These are phyloP conservation scores for Phyllostomus hastatus DNA, from an alignment of 2,113 vertebrate species.

Conservation along the genomic window DNA sequence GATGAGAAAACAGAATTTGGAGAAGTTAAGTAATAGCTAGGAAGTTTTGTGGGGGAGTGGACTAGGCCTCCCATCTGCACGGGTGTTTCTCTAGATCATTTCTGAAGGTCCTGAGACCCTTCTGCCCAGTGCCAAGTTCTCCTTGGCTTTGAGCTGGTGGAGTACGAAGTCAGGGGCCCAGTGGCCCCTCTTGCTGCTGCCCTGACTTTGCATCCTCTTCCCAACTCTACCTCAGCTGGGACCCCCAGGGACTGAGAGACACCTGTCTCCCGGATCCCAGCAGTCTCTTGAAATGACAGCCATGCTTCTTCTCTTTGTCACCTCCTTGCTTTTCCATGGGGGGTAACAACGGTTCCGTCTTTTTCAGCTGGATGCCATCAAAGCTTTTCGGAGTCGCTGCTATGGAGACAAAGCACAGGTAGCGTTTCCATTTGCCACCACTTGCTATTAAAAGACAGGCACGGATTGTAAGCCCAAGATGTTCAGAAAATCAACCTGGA, in stretches of 20 bases:
- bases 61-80: neutral
- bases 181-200: neutral
- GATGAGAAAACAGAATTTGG: neutral
- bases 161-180: neutral
- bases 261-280: neutral
- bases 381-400: conserved; percentile 67
- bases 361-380: conserved; percentile 69
- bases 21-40: neutral
- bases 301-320: neutral
- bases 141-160: neutral
- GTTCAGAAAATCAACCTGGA: conserved; percentile 75
- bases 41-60: accelerated
- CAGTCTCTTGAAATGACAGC: neutral
- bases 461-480: conserved; percentile 71
- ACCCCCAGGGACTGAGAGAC: neutral
- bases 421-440: conserved; percentile 62
- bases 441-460: conserved; percentile 74
- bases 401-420: conserved; percentile 80
- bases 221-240: neutral
- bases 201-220: neutral
- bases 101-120: neutral
- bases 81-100: neutral
- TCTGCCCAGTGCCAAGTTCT: neutral
- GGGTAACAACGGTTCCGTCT: neutral
- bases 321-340: neutral